Base-by-base conservation (phyloP, 2,113 vertebrate species). In the Toxotes chatareus region DNA sequence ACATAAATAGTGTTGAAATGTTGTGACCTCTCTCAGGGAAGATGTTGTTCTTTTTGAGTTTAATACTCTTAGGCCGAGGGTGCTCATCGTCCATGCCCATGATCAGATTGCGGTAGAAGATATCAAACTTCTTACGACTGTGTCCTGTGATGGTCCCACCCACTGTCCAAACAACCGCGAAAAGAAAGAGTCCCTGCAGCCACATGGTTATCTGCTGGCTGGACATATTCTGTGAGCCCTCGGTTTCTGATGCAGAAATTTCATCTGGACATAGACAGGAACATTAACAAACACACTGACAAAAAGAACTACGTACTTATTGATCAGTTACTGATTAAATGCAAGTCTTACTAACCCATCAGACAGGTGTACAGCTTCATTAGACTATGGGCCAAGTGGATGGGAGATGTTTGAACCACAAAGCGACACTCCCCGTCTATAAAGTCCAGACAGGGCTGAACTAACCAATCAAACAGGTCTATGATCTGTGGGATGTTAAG, bases 151-250 rank as follows among this genome's bases (percentile, higher is more conserved):
- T 95, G 71, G 96, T 96, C 73, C 96, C 95, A 0, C 96, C 96
- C 64, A 98, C 64, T 0, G 95, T 96, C 97, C 98, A 99, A 23
- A 99, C 97, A 74, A 96, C 82, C 7, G 97, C 92, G 34, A 99
- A 98, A 31, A 99, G 93, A 82, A 98, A 97, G 1, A 98, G 92
- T 4, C 94, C 94, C 85, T 97, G 97, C 17, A 99, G 95, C 97
- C 97, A 98, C 32, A 95, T 91, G 70, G 90, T 95, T 72, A 96
- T 94, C 46, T 98, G 96, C 79, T 97, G 96, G 79, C 91, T 96
- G 60, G 97, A 93, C 92, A 96, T 81, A 9, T 59, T 67, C 87
- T 96, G 93, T 0, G 46, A 46, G 0, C 93, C 93, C 0, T 84
- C 88, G 46, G 94, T 86, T 17, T 85, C 75, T 0, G 81, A 60